These are phyloP conservation scores for Cyprinodon diabolis DNA, from an alignment of 2,797 vertebrate genomes.

Conservation along the genomic window DNA sequence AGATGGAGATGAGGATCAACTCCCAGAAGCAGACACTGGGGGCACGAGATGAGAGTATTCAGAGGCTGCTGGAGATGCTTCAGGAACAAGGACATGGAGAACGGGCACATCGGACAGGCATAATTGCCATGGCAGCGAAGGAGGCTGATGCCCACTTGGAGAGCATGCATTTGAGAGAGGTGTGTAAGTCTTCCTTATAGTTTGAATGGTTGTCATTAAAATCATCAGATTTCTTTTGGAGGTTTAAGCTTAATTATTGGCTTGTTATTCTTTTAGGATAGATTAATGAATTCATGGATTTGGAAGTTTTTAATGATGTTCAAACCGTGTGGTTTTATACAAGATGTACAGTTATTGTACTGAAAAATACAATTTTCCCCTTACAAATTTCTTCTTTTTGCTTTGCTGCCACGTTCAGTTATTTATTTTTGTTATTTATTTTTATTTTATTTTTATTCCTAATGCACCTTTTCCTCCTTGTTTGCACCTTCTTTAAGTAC, in stretches of 20 bases:
- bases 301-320: too few species aligned
- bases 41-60: constrained; percentile 93
- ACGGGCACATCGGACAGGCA: constrained; percentile 76
- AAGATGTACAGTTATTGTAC: too few species aligned
- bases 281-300: too few species aligned
- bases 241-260: neutral
- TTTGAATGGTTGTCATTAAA: neutral
- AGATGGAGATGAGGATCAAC: constrained; percentile 95
- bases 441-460: too few species aligned
- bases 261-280: too few species aligned
- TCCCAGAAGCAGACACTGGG: constrained; percentile 95
- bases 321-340: too few species aligned
- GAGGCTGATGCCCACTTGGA: constrained; percentile 92
- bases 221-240: neutral
- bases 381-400: too few species aligned
- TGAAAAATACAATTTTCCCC: too few species aligned
- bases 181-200: constrained; percentile 57
- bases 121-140: constrained; percentile 75
- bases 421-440: too few species aligned
- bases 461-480: too few species aligned
- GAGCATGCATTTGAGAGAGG: constrained; percentile 93
- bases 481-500: too few species aligned
- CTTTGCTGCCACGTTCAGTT: too few species aligned
- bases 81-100: constrained; percentile 84
- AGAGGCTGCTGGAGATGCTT: constrained; percentile 94